These are phyloP conservation scores for Ageneiosus marmoratus DNA, from an alignment of 2,113 vertebrate species.

Conservation along the genomic window DNA sequence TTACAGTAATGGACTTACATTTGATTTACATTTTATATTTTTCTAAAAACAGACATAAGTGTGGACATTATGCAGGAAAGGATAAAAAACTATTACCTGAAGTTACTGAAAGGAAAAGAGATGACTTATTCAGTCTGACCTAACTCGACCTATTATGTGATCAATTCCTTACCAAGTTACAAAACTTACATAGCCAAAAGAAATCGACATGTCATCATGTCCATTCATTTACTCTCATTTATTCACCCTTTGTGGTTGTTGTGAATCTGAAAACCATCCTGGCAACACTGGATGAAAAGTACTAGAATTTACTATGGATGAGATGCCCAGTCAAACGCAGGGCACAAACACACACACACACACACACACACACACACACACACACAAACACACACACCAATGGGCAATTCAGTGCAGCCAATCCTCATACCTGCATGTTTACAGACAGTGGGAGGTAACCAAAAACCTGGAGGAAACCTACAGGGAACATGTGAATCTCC, in stretches of 20 bases:
- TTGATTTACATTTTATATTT: background rate
- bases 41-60: background rate
- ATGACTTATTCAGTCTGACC: background rate
- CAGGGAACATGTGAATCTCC: background rate
- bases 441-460: background rate
- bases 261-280: background rate
- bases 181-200: background rate
- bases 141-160: background rate
- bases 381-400: background rate
- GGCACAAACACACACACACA: too few relatives aligned
- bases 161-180: background rate
- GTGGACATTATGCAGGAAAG: background rate
- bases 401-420: background rate
- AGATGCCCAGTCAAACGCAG: background rate
- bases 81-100: background rate
- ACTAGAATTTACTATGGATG: background rate
- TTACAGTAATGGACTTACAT: background rate
- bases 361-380: too few relatives aligned
- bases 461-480: background rate
- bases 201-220: background rate
- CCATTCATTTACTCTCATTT: background rate
- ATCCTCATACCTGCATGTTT: background rate
- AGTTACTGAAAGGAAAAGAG: background rate
- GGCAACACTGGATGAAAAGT: background rate
- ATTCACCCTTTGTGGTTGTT: background rate